Percentiles rank a stretch among this genome's conserved stretches.
These are phyloP conservation scores for Drosophila paracracens DNA, from an alignment of 2,888 invertebrate genomes.

Conservation along the genomic window DNA sequence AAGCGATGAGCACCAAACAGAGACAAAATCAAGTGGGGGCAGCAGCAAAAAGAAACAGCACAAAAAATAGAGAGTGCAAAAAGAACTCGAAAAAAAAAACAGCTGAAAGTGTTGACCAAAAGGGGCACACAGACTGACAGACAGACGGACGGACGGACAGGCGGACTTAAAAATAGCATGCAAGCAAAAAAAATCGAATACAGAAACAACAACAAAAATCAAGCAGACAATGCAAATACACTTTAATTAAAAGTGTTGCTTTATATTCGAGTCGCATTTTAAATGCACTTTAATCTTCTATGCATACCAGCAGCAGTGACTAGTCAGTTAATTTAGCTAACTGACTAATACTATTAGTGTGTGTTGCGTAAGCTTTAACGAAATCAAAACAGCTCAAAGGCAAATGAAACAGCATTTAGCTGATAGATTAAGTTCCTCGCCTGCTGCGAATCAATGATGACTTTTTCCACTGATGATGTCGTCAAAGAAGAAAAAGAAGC, in stretches of 20 bases:
- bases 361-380: background rate
- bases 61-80: slow-evolving; percentile 1
- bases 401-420: background rate
- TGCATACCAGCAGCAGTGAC: background rate
- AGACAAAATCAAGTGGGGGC: slow-evolving; percentile 47
- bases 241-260: slow-evolving; percentile 47
- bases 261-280: background rate
- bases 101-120: slow-evolving; percentile 57
- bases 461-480: slow-evolving; percentile 17
- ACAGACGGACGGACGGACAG: background rate
- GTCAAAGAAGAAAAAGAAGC: slow-evolving; percentile 2
- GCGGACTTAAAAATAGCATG: background rate
- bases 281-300: background rate
- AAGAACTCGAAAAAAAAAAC: slow-evolving; percentile 15
- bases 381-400: background rate
- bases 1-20: slow-evolving; percentile 55
- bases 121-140: slow-evolving; percentile 25
- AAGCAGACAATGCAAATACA: slow-evolving; percentile 40
- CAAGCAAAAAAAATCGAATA: background rate
- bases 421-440: slow-evolving; percentile 2
- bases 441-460: slow-evolving; percentile 36
- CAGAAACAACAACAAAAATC: slow-evolving; percentile 3
- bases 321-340: background rate
- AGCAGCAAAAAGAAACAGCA: slow-evolving; percentile 13
- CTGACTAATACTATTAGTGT: background rate